Evolutionary conservation across 23 tunicate genomes (phyloP), one percentile per base, ranked within the genome.

Genomic region (Oikopleura dioica): DNA sequence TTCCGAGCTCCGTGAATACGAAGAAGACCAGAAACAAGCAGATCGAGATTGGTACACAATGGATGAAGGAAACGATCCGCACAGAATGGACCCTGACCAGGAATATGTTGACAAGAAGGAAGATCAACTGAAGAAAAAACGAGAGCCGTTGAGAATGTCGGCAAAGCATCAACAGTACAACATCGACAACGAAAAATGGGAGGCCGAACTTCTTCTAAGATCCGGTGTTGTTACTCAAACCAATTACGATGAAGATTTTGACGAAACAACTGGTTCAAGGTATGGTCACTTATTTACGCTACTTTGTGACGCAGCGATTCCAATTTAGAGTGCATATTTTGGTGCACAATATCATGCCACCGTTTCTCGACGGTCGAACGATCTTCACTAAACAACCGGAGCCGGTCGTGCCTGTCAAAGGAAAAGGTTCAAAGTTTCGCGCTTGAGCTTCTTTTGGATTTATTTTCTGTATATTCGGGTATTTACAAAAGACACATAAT

Each of bases 31-130:
- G 76, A 69, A 81, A 38, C 82, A 81, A 81, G 99, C 88, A 28
- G 99, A 94, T 77, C 38, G 99, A 50, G 99, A 94, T 77, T 94
- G 99, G 99, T 94, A 94, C 80, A 94, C 84, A 84, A 37, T 94
- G 86, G 99, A 94, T 51, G 99, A 94, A 69, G 97, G 97, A 12
- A 85, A 85, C 38, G 97, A 91, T 75, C 95, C 87, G 50, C 59
- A 79, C n/a, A 76, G 84, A 80, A 78, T 84, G 16, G 59, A 72
- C 38, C 79, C 95, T 37, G 82, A 87, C 0, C 88, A 94, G 0
- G 88, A 86, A 24, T 94, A 94, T 50, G 99, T 86, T 23, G 75
- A 94, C 34, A 94, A 94, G 50, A 50, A 87, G 59, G 99, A 94
- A 51, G 95, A 94, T 58, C 99, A 94, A 76, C 58, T 86, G 33